Base-by-base conservation (phyloP, 2,888 invertebrate species). In the Baronia brevicornis region DNA sequence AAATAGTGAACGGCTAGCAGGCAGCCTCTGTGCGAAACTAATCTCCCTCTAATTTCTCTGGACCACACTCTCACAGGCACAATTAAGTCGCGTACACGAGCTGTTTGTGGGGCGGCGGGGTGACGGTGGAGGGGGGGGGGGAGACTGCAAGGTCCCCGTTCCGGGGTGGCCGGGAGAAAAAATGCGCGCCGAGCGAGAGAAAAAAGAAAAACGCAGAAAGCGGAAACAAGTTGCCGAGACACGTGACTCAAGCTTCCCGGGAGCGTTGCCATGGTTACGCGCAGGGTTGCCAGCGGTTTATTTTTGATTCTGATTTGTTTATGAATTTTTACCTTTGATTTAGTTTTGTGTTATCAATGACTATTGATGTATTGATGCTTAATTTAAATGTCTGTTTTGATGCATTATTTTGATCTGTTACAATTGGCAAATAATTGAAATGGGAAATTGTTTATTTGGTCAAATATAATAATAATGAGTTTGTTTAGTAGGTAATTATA, bases 61-160 rank as follows among this genome's bases (percentile, higher is more conserved):
- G 75, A 79, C 82, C 82, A 82, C 82, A 79, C 82, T 79, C 82
- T 75, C 82, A 82, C 84, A 82, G 82, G 75, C 82, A 80, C 82
- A 82, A 82, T 84, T 82, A 84, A 84, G 84, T 75, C 72, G 65
- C 78, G 75, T 75, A 78, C 78, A 78, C 78, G 74, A 70, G 74
- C 65, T 60, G 60, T 61, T 64, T 62, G 68, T 65, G 63, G 39
- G 46, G 37, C 32, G 43, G 33, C 42, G 42, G 18, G 28, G 15
- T n/a, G 28, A 27, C 36, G 14, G 28, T 12, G 28, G 19, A 12
- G 12, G 25, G 19, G 14, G 12, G 25, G 19, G 17, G 31, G 36
- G 38, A 44, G 14, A 14, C 52, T 55, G 54, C 52, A 50, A n/a
- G n/a, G 33, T 43, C 27, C 33, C 42, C 11, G 7, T n/a, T 28